A percentile compares a stretch with the other conserved stretches of the same genome.
Evolutionary conservation across 2,888 invertebrate genomes (phyloP).

Genomic region (Drosophila sordidula): DNA sequence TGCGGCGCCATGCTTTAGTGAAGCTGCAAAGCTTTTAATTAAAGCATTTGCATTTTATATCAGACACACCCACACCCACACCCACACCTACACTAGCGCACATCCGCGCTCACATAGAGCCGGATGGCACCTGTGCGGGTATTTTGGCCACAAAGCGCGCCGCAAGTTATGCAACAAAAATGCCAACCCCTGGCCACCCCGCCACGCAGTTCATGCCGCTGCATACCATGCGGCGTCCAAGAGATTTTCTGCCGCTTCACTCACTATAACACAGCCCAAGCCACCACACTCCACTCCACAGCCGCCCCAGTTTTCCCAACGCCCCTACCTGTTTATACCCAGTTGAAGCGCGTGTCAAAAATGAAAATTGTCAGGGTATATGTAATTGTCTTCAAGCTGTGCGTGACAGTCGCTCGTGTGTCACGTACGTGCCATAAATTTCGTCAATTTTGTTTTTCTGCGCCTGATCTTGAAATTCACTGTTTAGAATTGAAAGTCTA

Average conservation of each 20-base stretch:
- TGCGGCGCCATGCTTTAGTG: conserved; percentile 59
- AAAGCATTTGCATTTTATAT: conserved; percentile 81
- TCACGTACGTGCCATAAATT: neutral
- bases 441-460: neutral
- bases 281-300: neutral
- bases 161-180: conserved; percentile 79
- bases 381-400: conserved; percentile 5
- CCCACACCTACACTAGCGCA: neutral
- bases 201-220: conserved; percentile 22
- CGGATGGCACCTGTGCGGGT: conserved; percentile 52
- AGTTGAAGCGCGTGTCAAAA: neutral
- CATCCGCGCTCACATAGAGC: neutral
- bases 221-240: conserved; percentile 41
- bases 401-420: neutral
- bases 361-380: neutral
- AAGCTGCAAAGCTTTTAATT: conserved; percentile 79
- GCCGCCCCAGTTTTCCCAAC: neutral
- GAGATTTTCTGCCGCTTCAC: conserved; percentile 43
- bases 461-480: neutral
- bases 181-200: conserved; percentile 7
- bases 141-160: conserved; percentile 68
- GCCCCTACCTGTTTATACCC: conserved; percentile 4
- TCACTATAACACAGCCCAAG: neutral
- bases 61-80: conserved; percentile 42
- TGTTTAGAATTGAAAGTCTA: neutral